phyloP scores from a whole-genome alignment of 2,888 invertebrate genomes.

The Halictus quadricinctus region DNA sequence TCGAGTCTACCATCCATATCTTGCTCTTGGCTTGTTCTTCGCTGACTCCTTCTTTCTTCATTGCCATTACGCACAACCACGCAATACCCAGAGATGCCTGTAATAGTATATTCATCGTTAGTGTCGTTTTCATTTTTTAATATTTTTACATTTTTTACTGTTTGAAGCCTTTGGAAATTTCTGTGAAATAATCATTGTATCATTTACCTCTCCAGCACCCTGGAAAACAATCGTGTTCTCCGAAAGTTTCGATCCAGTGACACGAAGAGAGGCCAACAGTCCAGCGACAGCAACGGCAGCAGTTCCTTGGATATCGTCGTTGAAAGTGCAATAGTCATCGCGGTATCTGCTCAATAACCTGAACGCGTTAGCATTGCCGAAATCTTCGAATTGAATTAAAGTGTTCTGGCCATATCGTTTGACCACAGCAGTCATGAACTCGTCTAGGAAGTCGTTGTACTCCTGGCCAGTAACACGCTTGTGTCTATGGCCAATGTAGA shows the following conservation, averaged over 20 bases:
- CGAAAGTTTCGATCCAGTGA: conserved; percentile 91
- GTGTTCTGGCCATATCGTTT: conserved; percentile 93
- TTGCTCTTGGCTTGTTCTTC: conserved; percentile 90
- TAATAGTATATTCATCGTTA: background rate
- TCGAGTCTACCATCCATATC: conserved; percentile 98
- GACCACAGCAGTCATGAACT: conserved; percentile 97
- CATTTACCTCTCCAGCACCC: conserved; percentile 95
- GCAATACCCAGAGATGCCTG: conserved; percentile 97
- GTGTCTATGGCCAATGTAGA: conserved; percentile 97
- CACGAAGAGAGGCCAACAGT: conserved; percentile 91
- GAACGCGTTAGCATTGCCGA: conserved; percentile 98
- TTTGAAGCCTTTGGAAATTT: background rate
- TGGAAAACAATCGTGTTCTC: conserved; percentile 96
- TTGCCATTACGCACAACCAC: conserved; percentile 94
- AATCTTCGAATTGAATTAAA: conserved; percentile 98
- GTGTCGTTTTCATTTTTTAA: background rate
- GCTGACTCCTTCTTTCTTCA: conserved; percentile 92
- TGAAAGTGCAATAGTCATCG: conserved; percentile 95
- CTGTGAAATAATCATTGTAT: background rate
- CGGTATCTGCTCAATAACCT: conserved; percentile 95
- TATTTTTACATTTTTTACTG: background rate
- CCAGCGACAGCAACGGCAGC: conserved; percentile 98
- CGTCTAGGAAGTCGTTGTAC: conserved; percentile 97
- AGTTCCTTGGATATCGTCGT: conserved; percentile 99
- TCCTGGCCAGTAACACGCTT: conserved; percentile 90